These are phyloP conservation scores for Penaeus chinensis DNA, from an alignment of 1,140 invertebrate species.

Conservation along the genomic window DNA sequence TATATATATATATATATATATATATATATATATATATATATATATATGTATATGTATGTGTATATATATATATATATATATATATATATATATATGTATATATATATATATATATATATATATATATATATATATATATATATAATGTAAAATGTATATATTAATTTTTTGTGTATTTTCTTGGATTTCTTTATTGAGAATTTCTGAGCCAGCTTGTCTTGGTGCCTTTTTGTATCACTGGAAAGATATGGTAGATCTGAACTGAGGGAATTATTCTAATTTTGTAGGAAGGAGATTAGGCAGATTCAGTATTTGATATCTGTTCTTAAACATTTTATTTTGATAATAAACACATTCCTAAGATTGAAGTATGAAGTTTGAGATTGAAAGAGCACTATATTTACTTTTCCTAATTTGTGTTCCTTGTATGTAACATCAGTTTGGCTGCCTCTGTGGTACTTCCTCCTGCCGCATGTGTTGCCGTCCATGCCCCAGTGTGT, in stretches of 20 bases:
- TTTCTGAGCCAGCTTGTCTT: no score
- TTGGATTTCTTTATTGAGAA: not conserved
- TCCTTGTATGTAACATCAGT: constrained; percentile 64
- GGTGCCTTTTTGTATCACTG: no score
- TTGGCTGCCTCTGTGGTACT: constrained; percentile 70
- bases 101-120: no score
- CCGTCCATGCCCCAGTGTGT: constrained; percentile 67
- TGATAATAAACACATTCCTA: not conserved
- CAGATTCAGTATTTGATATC: not conserved
- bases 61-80: no score
- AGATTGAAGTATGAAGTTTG: no score
- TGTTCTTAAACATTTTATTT: not conserved
- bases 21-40: no score
- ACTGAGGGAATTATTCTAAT: not conserved
- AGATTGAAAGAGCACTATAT: no score
- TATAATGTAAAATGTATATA: not conserved
- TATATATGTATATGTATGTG: no score
- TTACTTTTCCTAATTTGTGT: not conserved
- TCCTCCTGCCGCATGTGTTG: constrained; percentile 70
- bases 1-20: no score
- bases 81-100: no score
- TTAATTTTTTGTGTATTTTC: not conserved
- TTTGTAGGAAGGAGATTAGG: not conserved
- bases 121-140: no score
- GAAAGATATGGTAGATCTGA: not conserved